These are phyloP conservation scores for Siniperca knerii DNA, from an alignment of 2,113 vertebrate genomes.

Conservation along the genomic window DNA sequence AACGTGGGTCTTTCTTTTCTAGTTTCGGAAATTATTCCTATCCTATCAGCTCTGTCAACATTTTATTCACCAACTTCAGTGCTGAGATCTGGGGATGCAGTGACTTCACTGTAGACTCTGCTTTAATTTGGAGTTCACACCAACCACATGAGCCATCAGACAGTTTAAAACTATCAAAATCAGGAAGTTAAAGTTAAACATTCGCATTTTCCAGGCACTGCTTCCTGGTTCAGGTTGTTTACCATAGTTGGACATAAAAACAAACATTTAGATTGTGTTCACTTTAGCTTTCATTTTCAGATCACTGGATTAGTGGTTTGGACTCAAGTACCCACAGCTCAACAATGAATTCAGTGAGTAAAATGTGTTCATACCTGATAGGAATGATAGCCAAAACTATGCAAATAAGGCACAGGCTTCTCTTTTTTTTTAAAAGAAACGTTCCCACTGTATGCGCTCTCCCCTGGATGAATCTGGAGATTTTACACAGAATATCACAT, in stretches of 20 bases:
- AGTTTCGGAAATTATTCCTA: not conserved
- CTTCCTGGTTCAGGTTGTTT: not conserved
- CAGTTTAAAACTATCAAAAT: not conserved
- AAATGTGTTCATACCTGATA: not conserved
- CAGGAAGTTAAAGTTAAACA: not conserved
- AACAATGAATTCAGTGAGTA: not conserved
- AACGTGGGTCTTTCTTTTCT: not conserved
- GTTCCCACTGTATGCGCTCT: not conserved
- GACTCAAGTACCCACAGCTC: not conserved
- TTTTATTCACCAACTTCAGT: not conserved
- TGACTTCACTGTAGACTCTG: not conserved
- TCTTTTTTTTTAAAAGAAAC: not conserved
- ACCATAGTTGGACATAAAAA: no score
- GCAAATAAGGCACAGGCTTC: not conserved
- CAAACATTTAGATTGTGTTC: not conserved
- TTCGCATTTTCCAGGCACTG: not conserved
- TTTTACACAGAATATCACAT: not conserved
- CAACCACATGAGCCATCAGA: not conserved
- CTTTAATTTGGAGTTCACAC: not conserved
- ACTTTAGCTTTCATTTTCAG: not conserved
- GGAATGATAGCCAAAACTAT: not conserved
- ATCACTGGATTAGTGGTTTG: not conserved
- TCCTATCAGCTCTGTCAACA: not conserved
- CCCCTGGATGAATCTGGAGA: not conserved
- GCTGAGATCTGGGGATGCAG: not conserved